These are phyloP conservation scores for Rhabdophis nuchalis DNA, from an alignment of 2,797 vertebrate species.

Conservation along the genomic window DNA sequence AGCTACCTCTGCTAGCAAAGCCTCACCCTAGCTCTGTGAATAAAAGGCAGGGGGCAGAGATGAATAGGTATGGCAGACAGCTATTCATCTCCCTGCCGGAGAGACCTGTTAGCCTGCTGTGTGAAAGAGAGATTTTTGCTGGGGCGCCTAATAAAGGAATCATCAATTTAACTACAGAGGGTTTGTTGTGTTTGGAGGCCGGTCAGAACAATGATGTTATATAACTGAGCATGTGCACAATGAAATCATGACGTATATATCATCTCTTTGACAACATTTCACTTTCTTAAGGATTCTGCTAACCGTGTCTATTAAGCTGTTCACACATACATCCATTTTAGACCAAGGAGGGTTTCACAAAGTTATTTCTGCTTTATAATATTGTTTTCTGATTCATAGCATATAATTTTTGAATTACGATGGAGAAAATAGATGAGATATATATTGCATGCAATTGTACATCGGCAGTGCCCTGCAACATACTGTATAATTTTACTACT, in stretches of 20 bases:
- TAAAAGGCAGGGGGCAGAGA: too few species aligned
- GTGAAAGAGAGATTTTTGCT: too few species aligned
- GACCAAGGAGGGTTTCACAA: background rate
- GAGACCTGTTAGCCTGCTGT: too few species aligned
- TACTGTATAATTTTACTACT: background rate
- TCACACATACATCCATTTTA: background rate
- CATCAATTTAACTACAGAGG: too few species aligned
- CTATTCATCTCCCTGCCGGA: too few species aligned
- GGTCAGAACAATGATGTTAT: background rate
- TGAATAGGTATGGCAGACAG: too few species aligned
- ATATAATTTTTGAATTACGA: background rate
- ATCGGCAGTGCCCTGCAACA: background rate
- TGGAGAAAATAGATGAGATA: background rate
- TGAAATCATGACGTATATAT: background rate
- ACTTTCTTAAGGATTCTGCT: background rate
- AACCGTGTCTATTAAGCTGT: background rate
- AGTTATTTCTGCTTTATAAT: background rate
- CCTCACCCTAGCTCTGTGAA: too few species aligned
- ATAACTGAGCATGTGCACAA: background rate
- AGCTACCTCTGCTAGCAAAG: rapidly evolving
- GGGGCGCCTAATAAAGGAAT: too few species aligned
- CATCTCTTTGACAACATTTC: background rate
- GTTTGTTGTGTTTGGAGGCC: too few species aligned
- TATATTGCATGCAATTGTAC: background rate
- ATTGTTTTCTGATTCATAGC: background rate